Evolutionary conservation across 2,797 vertebrate species (phyloP), one percentile per base, ranked within the genome.

Genomic region (Triplophysa yarkandensis): DNA sequence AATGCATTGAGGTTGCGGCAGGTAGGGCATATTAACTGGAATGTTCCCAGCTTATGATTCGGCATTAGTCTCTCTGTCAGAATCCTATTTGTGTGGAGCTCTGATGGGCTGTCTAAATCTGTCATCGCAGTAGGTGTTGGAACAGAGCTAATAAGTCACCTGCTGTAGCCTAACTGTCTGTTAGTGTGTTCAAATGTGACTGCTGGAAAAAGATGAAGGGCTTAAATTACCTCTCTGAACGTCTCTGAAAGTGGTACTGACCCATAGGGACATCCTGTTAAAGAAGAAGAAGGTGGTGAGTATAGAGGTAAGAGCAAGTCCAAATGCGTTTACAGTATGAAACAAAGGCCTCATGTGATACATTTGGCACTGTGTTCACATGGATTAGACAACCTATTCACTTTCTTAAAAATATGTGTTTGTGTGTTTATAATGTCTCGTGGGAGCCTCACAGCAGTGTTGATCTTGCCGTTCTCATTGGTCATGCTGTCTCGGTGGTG

Each of bases 401-500:
- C n/a, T 17, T 44, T 44, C 17, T 14, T 16, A 1, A 17, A 44
- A 17, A n/a, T 41, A 14, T 2, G 39, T 27, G 17, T 43, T 43
- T 25, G 3, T 14, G 5, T 9, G 11, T 69, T 16, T 4, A 30
- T 25, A 54, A 30, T 36, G n/a, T 52, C 14, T 27, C 23, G 54
- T 23, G 46, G 30, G 25, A 21, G 46, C 1, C 93, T 88, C 85
- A 99, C 97, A 55, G 90, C 93, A 67, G 96, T 98, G 91, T 95
- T 96, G 89, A 98, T 97, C 89, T 94, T 97, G 88, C 95, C 95
- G 0, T 97, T 98, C 90, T 98, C 95, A 0, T 95, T 95, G 79
- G 94, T 97, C 96, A 99, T 97, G 90, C 96, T 98, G 86, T 98
- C 97, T 62, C 96, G 89, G 81, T 98, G 96, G 80, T 98, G 96